phyloP scores from a whole-genome alignment of 2,888 invertebrate genomes.

The Andrena fulva region DNA sequence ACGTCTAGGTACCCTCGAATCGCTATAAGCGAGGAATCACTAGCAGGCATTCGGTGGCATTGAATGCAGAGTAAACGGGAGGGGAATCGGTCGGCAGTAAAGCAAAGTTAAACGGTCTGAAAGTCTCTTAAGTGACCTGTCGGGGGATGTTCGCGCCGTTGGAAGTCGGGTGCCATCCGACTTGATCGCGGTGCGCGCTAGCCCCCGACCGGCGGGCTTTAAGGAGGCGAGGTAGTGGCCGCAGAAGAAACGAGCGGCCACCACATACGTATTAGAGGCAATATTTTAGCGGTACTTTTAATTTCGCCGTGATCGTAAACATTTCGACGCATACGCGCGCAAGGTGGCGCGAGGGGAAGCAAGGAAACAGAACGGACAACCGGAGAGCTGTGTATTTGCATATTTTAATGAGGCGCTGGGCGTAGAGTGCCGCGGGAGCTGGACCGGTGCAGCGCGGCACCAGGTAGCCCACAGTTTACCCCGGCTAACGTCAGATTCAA shows the following conservation, averaged over 20 bases:
- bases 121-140: conserved; percentile 52
- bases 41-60: not conserved
- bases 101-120: conserved; percentile 34
- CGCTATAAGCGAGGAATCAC: not conserved
- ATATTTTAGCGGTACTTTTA: conserved; percentile 84
- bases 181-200: conserved; percentile 47
- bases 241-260: conserved; percentile 48
- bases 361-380: conserved; percentile 76
- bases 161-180: conserved; percentile 22
- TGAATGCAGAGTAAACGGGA: conserved; percentile 43
- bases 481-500: conserved; percentile 66
- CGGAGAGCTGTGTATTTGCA: conserved; percentile 81
- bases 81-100: conserved; percentile 8
- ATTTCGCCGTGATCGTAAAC: conserved; percentile 84
- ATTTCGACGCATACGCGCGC: conserved; percentile 78
- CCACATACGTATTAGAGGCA: conserved; percentile 78
- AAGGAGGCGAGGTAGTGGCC: conserved; percentile 34
- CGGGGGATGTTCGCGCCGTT: conserved; percentile 42
- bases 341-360: conserved; percentile 61
- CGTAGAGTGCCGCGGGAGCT: conserved; percentile 73
- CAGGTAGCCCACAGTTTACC: conserved; percentile 68
- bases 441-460: conserved; percentile 66
- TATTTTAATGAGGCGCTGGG: conserved; percentile 84
- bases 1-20: not conserved
- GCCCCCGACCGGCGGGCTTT: conserved; percentile 49